Conservation (phyloP, 2,888 invertebrate genomes). For the Oscheius sp. region DNA sequence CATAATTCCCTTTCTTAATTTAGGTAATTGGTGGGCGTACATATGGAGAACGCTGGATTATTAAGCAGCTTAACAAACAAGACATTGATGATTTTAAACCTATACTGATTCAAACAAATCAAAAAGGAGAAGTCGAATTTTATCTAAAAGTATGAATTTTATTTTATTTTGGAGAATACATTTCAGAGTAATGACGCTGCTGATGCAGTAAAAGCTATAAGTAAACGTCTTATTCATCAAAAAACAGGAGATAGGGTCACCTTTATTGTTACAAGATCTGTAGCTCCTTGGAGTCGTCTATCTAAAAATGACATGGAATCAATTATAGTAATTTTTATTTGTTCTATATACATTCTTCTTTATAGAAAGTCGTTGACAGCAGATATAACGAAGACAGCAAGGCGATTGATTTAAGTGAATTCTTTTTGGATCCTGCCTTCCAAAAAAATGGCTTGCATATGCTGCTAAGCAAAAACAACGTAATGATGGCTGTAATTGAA, state of each 20-base stretch:
- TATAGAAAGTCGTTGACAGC: conserved; percentile 58
- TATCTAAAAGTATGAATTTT: conserved; percentile 36
- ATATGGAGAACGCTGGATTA: conserved; percentile 39
- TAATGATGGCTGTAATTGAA: conserved; percentile 61
- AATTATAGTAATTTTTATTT: conserved; percentile 33
- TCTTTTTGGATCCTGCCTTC: conserved; percentile 54
- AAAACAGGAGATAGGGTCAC: conserved; percentile 43
- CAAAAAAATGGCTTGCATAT: conserved; percentile 41
- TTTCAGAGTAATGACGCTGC: conserved; percentile 48
- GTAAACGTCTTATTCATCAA: conserved; percentile 52
- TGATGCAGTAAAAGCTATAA: conserved; percentile 49
- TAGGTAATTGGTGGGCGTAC: conserved; percentile 25
- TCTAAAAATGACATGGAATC: conserved; percentile 38
- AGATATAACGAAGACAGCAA: conserved; percentile 53
- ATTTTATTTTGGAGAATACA: background rate
- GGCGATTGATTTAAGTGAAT: conserved; percentile 61
- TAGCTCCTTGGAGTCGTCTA: conserved; percentile 47
- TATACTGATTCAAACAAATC: conserved; percentile 32
- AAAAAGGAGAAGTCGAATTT: conserved; percentile 49
- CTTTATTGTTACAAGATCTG: conserved; percentile 34
- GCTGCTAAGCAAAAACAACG: conserved; percentile 59
- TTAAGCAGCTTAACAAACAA: conserved; percentile 45
- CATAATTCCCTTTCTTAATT: background rate
- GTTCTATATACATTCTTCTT: conserved; percentile 3
- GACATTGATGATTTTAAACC: conserved; percentile 51